Conservation (phyloP, 1,140 invertebrate genomes). For the Frieseomelitta varia region DNA sequence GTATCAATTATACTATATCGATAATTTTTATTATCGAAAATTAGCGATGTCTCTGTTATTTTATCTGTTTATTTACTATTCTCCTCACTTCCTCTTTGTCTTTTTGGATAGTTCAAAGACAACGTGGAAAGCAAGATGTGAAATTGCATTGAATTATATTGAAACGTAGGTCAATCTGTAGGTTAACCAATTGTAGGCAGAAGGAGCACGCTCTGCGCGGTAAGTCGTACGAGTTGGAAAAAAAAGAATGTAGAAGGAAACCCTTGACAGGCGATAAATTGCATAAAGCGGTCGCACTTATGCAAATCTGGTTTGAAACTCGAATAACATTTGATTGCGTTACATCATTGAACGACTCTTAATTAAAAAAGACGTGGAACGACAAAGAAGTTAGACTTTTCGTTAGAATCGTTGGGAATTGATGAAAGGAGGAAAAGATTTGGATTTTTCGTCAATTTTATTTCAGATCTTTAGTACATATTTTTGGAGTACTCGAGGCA, state of each 20-base stretch:
- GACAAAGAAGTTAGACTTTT: background rate
- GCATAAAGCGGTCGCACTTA: background rate
- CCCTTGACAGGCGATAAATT: conserved; percentile 11
- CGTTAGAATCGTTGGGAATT: background rate
- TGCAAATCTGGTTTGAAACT: background rate
- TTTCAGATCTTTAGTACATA: background rate
- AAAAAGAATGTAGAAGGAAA: conserved; percentile 34
- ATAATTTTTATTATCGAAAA: too few species aligned
- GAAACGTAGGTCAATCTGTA: conserved; percentile 46
- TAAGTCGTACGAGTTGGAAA: conserved; percentile 21
- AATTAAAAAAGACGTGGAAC: conserved; percentile 1
- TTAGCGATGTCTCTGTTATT: too few species aligned
- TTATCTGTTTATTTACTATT: too few species aligned
- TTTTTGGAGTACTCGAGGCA: background rate
- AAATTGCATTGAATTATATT: conserved; percentile 3
- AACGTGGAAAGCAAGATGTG: background rate
- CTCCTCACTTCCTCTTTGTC: too few species aligned
- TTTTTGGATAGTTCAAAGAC: background rate
- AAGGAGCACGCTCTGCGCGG: conserved; percentile 12
- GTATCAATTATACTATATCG: too few species aligned
- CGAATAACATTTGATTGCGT: conserved; percentile 17
- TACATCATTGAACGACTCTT: conserved; percentile 4
- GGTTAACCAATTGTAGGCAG: conserved; percentile 29
- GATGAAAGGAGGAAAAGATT: background rate
- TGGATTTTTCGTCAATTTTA: too few species aligned